These are phyloP conservation scores for Piprites chloris DNA, from an alignment of 2,113 vertebrate species.

Conservation along the genomic window DNA sequence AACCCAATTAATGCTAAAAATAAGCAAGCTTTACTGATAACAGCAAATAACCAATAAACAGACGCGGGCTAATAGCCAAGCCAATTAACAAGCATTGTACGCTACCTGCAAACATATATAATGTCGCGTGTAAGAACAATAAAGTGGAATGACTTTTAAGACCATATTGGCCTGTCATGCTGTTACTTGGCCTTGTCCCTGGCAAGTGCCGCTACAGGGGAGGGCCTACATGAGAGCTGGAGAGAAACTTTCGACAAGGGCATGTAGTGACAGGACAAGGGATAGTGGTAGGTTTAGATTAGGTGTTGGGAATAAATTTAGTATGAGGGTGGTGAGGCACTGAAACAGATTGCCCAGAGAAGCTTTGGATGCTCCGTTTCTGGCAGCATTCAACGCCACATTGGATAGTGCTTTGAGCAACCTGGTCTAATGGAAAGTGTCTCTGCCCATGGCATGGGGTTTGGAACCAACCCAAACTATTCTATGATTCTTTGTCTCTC, in stretches of 20 bases:
- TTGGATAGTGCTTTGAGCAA: not conserved
- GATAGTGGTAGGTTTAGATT: not conserved
- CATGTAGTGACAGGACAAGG: not conserved
- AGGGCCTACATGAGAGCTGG: not conserved
- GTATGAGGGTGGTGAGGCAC: not conserved
- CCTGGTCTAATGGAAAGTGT: not conserved
- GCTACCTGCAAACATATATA: no score
- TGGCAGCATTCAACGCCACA: not conserved
- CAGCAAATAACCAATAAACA: no score
- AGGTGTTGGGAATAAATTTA: not conserved
- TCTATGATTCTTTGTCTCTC: not conserved
- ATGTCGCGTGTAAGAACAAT: no score
- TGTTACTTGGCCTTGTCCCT: no score
- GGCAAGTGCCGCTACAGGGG: no score
- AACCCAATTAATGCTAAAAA: no score
- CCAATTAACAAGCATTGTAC: no score
- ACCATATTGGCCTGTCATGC: no score
- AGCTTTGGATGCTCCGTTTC: not conserved
- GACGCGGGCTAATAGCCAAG: no score
- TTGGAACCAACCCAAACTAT: not conserved
- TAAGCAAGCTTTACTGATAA: no score
- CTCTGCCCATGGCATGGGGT: fast-evolving
- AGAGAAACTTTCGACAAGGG: not conserved
- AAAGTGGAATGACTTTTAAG: no score
- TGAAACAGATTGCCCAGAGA: not conserved